These are phyloP conservation scores for Loxodonta africana DNA, from an alignment of 2,113 vertebrate genomes.

Conservation along the genomic window DNA sequence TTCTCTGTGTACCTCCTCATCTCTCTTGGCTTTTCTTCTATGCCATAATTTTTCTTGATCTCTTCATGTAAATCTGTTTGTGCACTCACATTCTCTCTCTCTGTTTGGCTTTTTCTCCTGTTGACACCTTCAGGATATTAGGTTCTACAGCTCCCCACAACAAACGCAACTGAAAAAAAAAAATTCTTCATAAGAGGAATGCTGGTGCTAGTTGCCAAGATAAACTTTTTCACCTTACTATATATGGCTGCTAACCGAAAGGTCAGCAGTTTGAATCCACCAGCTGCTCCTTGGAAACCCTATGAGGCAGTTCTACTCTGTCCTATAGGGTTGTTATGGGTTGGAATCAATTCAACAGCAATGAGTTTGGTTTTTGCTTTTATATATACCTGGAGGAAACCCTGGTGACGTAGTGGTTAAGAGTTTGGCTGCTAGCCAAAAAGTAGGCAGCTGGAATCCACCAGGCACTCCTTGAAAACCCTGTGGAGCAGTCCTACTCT, in stretches of 20 bases:
- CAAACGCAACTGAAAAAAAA: neutral
- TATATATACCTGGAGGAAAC: too few species aligned
- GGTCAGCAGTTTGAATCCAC: too few species aligned
- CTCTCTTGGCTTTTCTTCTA: neutral
- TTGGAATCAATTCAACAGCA: too few species aligned
- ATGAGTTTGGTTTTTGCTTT: too few species aligned
- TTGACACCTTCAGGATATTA: neutral
- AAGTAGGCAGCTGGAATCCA: too few species aligned
- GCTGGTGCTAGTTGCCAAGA: neutral
- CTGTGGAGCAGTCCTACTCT: too few species aligned
- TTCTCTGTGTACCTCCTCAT: neutral
- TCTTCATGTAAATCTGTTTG: neutral
- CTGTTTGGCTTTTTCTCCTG: neutral
- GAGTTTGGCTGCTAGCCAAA: too few species aligned
- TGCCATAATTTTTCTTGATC: neutral
- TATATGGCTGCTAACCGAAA: neutral
- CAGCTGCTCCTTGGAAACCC: too few species aligned
- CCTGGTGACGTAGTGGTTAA: too few species aligned
- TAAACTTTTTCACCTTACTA: neutral
- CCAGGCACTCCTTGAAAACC: too few species aligned
- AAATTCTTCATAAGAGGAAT: neutral
- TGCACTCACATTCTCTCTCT: neutral
- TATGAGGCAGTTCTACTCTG: too few species aligned
- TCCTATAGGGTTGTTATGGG: too few species aligned
- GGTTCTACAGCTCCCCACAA: neutral